Conservation (phyloP, 1,140 invertebrate genomes). For the Drosophila bifasciata region DNA sequence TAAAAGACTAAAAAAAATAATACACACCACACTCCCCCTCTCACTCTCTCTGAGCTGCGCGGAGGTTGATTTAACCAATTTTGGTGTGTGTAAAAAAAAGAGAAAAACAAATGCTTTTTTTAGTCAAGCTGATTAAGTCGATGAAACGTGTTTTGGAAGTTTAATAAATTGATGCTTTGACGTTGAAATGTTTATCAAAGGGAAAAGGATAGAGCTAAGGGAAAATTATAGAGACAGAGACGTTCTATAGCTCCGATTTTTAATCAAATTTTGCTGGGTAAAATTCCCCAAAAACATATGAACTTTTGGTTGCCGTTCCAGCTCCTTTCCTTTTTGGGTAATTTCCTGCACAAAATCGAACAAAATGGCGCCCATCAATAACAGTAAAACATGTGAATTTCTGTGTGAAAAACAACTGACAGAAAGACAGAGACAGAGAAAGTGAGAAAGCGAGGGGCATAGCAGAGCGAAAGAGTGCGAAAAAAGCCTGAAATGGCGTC, state of each 20-base stretch:
- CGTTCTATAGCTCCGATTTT: too few relatives aligned
- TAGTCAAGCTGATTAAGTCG: slow-evolving; percentile 62
- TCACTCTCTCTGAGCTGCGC: slow-evolving; percentile 12
- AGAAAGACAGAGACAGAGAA: slow-evolving; percentile 13
- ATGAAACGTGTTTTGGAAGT: slow-evolving; percentile 64
- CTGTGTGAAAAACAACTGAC: slow-evolving; percentile 38
- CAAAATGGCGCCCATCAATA: slow-evolving; percentile 67
- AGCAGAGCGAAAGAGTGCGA: slow-evolving; percentile 10
- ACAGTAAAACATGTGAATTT: slow-evolving; percentile 54
- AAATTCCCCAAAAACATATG: background rate
- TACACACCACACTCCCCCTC: slow-evolving; percentile 27
- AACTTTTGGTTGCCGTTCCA: background rate
- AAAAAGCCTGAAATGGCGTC: slow-evolving; percentile 65
- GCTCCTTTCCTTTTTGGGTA: background rate
- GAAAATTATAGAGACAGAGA: background rate
- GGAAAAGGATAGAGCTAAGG: background rate
- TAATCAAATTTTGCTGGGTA: background rate
- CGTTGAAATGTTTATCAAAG: slow-evolving; percentile 3
- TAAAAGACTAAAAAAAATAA: slow-evolving; percentile 43
- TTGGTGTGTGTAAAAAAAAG: slow-evolving; percentile 4
- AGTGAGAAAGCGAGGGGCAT: slow-evolving; percentile 5
- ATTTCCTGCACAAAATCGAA: slow-evolving; percentile 33
- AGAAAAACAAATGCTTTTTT: slow-evolving; percentile 21
- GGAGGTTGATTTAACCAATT: slow-evolving; percentile 55
- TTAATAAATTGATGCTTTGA: slow-evolving; percentile 39